Conservation (phyloP, 2,888 invertebrate species). For the Anthophora plumipes region DNA sequence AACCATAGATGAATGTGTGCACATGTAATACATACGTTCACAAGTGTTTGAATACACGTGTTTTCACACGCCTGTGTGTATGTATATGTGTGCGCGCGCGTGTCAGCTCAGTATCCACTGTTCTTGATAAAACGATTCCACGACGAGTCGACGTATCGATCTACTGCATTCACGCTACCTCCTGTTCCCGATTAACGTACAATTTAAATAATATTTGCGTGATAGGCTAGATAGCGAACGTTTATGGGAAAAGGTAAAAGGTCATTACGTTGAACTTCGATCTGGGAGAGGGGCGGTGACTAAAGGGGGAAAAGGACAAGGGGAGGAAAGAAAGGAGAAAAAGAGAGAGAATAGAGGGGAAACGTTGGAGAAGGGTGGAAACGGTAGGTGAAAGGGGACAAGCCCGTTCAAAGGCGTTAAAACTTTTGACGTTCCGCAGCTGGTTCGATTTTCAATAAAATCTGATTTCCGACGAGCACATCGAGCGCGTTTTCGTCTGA, state of each 20-base stretch:
- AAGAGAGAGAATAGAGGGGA: neutral
- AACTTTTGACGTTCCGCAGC: conserved; percentile 57
- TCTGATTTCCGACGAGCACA: conserved; percentile 48
- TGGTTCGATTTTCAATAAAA: conserved; percentile 68
- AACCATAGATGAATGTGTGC: neutral
- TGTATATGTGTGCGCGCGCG: neutral
- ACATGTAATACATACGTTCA: neutral
- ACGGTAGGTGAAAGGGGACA: conserved; percentile 18
- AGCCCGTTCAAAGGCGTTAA: conserved; percentile 55
- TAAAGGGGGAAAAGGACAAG: neutral
- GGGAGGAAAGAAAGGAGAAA: neutral
- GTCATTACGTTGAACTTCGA: conserved; percentile 58
- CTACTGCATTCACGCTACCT: conserved; percentile 64
- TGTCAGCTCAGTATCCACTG: conserved; percentile 51
- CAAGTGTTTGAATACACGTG: neutral
- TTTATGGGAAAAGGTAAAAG: conserved; percentile 60
- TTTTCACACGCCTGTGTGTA: neutral
- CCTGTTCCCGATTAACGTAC: conserved; percentile 58
- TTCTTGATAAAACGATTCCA: conserved; percentile 13
- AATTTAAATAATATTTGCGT: conserved; percentile 67
- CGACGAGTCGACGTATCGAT: conserved; percentile 68
- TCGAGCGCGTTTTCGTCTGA: conserved; percentile 56
- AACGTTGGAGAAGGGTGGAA: neutral
- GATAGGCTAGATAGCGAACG: conserved; percentile 33
- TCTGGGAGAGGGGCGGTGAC: conserved; percentile 31